A percentile compares a stretch with the other conserved stretches of the same genome.
These are phyloP conservation scores for Drosophila ercepeae DNA, from an alignment of 1,140 invertebrate species.

Conservation along the genomic window DNA sequence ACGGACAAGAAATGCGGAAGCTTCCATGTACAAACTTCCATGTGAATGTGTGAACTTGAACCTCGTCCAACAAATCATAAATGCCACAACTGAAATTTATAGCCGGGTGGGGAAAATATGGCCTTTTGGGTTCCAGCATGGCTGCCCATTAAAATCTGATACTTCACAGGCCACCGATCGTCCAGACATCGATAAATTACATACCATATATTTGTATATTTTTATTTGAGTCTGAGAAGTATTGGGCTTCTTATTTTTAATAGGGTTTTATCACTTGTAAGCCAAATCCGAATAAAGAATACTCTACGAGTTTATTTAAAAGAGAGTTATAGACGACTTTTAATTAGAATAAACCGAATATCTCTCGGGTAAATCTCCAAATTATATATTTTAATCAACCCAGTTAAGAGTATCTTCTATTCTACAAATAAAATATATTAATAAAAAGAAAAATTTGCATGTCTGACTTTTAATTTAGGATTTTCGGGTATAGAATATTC, in stretches of 20 bases:
- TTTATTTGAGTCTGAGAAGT: conserved; percentile 1
- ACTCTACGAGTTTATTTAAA: too few relatives aligned
- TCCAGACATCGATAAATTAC: conserved; percentile 36
- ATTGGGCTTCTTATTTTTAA: conserved; percentile 19
- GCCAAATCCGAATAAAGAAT: neutral
- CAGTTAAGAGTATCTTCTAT: neutral
- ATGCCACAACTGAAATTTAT: conserved; percentile 32
- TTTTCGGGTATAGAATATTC: conserved; percentile 50
- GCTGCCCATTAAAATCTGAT: conserved; percentile 23
- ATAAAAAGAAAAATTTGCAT: conserved; percentile 61
- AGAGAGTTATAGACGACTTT: too few relatives aligned
- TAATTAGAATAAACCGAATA: too few relatives aligned
- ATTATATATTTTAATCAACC: too few relatives aligned
- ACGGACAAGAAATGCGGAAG: conserved; percentile 29
- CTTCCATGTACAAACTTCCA: neutral
- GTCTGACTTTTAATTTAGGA: conserved; percentile 59
- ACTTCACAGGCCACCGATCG: conserved; percentile 25
- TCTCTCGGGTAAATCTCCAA: too few relatives aligned
- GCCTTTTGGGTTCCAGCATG: conserved; percentile 18
- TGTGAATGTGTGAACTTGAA: conserved; percentile 25
- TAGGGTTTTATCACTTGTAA: neutral
- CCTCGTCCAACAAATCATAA: conserved; percentile 44
- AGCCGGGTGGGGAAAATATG: conserved; percentile 20
- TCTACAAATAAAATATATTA: neutral
- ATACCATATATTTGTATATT: neutral